Conservation (phyloP, 2,113 vertebrate species). For the Dipodomys spectabilis region DNA sequence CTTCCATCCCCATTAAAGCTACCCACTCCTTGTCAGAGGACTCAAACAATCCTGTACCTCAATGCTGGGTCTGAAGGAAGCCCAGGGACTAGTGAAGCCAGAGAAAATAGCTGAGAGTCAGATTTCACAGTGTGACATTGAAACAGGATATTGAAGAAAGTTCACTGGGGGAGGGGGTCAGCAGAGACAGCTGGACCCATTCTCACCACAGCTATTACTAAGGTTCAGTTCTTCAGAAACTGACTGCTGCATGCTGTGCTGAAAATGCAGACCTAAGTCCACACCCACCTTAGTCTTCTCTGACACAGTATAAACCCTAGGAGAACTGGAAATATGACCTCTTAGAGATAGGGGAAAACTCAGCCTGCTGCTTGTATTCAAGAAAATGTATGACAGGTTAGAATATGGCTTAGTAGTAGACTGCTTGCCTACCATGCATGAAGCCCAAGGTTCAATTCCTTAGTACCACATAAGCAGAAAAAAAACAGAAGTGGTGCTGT, state of each 20-base stretch:
- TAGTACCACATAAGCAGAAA: no score
- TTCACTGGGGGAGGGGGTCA: neutral
- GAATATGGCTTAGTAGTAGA: no score
- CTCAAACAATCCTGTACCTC: neutral
- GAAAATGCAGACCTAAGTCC: constrained; percentile 5
- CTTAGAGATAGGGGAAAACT: neutral
- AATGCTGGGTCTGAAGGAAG: neutral
- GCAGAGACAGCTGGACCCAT: neutral
- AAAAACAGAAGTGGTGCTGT: no score
- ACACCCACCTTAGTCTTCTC: neutral
- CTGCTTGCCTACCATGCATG: no score
- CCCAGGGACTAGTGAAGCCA: neutral
- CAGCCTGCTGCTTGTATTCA: neutral
- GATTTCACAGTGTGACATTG: neutral
- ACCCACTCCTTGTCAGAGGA: neutral
- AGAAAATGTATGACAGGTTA: neutral
- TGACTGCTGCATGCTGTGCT: neutral
- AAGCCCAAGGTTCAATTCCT: no score
- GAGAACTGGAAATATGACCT: neutral
- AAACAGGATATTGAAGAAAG: neutral
- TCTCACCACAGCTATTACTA: constrained; percentile 9
- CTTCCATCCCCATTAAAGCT: no score
- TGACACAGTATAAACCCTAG: neutral
- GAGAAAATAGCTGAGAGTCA: neutral
- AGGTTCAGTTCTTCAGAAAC: neutral